phyloP scores from a whole-genome alignment of 2,888 invertebrate genomes.

The Drosophila austrosaltans region DNA sequence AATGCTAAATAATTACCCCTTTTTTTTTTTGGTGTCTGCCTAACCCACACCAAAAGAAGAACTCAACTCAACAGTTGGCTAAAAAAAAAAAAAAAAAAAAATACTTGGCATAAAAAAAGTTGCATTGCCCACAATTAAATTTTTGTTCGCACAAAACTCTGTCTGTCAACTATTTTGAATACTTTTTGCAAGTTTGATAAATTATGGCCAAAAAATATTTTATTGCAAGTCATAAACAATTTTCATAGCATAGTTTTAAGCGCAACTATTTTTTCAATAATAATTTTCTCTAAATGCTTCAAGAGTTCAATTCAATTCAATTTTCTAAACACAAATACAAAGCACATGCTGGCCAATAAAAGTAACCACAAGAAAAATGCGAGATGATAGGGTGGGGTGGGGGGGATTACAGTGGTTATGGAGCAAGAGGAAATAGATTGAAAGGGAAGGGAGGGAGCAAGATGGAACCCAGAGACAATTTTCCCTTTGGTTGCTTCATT shows the following conservation, averaged over 20 bases:
- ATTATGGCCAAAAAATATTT: neutral
- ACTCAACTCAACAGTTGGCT: slow-evolving; percentile 41
- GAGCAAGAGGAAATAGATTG: neutral
- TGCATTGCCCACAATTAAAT: slow-evolving; percentile 1
- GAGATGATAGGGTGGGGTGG: no score
- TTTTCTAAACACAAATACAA: slow-evolving; percentile 53
- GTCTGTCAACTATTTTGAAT: slow-evolving; percentile 17
- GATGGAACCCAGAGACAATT: slow-evolving; percentile 17
- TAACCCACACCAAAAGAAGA: slow-evolving; percentile 7
- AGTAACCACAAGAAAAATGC: slow-evolving; percentile 11
- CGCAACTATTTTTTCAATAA: slow-evolving; percentile 4
- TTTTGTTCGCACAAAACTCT: neutral
- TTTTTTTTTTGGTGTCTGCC: slow-evolving; percentile 25
- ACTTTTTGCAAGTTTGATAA: neutral
- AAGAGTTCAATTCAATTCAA: slow-evolving; percentile 68
- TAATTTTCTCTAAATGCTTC: slow-evolving; percentile 15
- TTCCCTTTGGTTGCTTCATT: slow-evolving; percentile 61
- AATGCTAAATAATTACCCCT: neutral
- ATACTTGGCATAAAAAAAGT: neutral
- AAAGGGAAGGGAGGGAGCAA: neutral
- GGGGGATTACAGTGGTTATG: neutral
- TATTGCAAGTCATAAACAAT: neutral
- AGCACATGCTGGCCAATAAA: slow-evolving; percentile 64
- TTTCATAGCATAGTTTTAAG: neutral
- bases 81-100: neutral